Percentiles rank a stretch among this genome's conserved stretches.
These are phyloP conservation scores for Stramonita haemastoma DNA, from an alignment of 2,888 invertebrate genomes.

Conservation along the genomic window DNA sequence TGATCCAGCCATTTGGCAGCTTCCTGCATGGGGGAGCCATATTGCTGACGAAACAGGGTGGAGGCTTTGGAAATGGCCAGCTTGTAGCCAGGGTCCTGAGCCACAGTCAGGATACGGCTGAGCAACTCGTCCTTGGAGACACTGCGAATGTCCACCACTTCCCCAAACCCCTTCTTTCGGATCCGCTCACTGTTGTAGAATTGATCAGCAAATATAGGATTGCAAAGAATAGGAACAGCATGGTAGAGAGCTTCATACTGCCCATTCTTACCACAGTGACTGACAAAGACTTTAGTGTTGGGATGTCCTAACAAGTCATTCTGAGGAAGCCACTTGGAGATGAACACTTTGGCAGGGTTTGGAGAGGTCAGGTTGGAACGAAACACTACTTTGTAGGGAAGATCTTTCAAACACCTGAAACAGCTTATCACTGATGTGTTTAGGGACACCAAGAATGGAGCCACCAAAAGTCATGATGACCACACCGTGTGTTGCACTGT, in stretches of 20 bases:
- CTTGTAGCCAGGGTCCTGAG: slow-evolving; percentile 28
- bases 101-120: neutral
- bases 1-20: slow-evolving; percentile 65
- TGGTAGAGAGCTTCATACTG: slow-evolving; percentile 62
- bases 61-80: slow-evolving; percentile 37
- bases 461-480: slow-evolving; percentile 57
- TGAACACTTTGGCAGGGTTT: slow-evolving; percentile 46
- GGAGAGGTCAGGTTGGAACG: slow-evolving; percentile 45
- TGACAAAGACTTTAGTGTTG: slow-evolving; percentile 57
- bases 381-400: slow-evolving; percentile 46
- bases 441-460: slow-evolving; percentile 40
- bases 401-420: slow-evolving; percentile 43
- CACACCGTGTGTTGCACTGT: slow-evolving; percentile 45
- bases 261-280: slow-evolving; percentile 62
- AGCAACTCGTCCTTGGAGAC: neutral
- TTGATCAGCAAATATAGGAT: slow-evolving; percentile 56
- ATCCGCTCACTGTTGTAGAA: slow-evolving; percentile 41
- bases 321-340: slow-evolving; percentile 58
- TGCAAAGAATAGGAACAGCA: slow-evolving; percentile 58
- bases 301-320: slow-evolving; percentile 59
- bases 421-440: slow-evolving; percentile 31
- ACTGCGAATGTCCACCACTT: slow-evolving; percentile 13
- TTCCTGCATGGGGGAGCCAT: slow-evolving; percentile 50
- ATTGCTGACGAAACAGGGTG: slow-evolving; percentile 34
- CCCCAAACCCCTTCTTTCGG: neutral